These are phyloP conservation scores for Eumacrocentrus americanus DNA, from an alignment of 2,888 invertebrate genomes.

Conservation along the genomic window DNA sequence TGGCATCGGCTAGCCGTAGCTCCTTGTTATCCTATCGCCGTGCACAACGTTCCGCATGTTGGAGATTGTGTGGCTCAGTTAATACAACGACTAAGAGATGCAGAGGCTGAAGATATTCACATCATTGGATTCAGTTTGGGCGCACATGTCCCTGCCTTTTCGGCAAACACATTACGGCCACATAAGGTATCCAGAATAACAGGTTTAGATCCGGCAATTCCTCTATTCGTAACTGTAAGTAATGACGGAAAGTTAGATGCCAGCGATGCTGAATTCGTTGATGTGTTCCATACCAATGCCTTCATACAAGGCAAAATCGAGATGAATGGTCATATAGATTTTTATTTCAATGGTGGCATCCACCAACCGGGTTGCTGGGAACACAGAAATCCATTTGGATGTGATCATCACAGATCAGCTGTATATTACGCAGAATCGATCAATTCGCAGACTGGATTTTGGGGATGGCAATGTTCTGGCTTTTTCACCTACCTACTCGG, in stretches of 20 bases:
- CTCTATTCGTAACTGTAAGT: conserved; percentile 67
- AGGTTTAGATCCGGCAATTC: conserved; percentile 74
- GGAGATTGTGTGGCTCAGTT: conserved; percentile 69
- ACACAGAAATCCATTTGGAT: conserved; percentile 67
- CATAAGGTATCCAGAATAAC: conserved; percentile 68
- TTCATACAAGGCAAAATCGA: conserved; percentile 72
- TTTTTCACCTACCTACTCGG: conserved; percentile 67
- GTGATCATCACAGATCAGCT: conserved; percentile 70
- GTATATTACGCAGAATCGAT: conserved; percentile 72
- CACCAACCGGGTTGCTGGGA: conserved; percentile 72
- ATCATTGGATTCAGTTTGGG: conserved; percentile 73
- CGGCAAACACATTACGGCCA: conserved; percentile 65
- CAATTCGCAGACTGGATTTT: conserved; percentile 68
- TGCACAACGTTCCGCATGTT: conserved; percentile 68
- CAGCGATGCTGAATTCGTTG: conserved; percentile 72
- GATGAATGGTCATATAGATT: conserved; percentile 73
- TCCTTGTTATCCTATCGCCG: conserved; percentile 71
- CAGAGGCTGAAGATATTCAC: conserved; percentile 66
- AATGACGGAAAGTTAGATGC: conserved; percentile 67
- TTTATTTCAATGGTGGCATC: conserved; percentile 75
- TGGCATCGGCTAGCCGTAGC: conserved; percentile 68
- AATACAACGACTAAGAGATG: conserved; percentile 64
- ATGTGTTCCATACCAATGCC: conserved; percentile 75
- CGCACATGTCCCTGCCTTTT: conserved; percentile 68
- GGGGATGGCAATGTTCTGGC: conserved; percentile 70